Evolutionary conservation across 2,888 invertebrate species (phyloP).

Genomic region (Villa cingulata): DNA sequence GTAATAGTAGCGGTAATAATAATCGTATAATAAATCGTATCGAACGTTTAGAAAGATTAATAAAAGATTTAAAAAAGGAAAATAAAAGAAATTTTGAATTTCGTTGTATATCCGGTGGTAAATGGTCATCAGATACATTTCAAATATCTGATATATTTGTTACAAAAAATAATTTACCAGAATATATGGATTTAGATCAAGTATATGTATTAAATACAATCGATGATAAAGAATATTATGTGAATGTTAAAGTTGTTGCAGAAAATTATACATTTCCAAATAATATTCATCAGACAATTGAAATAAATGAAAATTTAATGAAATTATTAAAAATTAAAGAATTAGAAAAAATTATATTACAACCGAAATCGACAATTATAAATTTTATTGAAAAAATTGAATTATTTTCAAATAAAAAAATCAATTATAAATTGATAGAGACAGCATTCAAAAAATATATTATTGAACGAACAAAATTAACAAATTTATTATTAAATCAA

Average conservation of each 20-base stretch:
- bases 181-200: slow-evolving; percentile 30
- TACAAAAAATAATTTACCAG: slow-evolving; percentile 29
- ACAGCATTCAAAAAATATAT: slow-evolving; percentile 33
- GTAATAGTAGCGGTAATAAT: not conserved
- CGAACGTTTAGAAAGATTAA: slow-evolving; percentile 30
- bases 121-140: slow-evolving; percentile 25
- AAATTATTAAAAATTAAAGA: slow-evolving; percentile 29
- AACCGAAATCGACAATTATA: slow-evolving; percentile 28
- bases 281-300: slow-evolving; percentile 31
- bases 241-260: slow-evolving; percentile 19
- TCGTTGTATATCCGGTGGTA: slow-evolving; percentile 29
- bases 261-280: slow-evolving; percentile 23
- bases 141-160: slow-evolving; percentile 34
- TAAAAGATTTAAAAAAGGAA: slow-evolving; percentile 28
- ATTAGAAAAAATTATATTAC: slow-evolving; percentile 28
- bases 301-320: slow-evolving; percentile 33
- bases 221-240: slow-evolving; percentile 16
- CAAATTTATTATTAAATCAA: slow-evolving; percentile 31
- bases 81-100: slow-evolving; percentile 28
- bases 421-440: slow-evolving; percentile 32
- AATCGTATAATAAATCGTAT: not conserved
- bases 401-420: slow-evolving; percentile 29
- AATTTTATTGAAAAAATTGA: slow-evolving; percentile 36
- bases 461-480: slow-evolving; percentile 26
- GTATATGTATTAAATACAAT: slow-evolving; percentile 26